Base-by-base conservation (phyloP, 1,140 invertebrate genomes). In the Bombus breviceps region DNA sequence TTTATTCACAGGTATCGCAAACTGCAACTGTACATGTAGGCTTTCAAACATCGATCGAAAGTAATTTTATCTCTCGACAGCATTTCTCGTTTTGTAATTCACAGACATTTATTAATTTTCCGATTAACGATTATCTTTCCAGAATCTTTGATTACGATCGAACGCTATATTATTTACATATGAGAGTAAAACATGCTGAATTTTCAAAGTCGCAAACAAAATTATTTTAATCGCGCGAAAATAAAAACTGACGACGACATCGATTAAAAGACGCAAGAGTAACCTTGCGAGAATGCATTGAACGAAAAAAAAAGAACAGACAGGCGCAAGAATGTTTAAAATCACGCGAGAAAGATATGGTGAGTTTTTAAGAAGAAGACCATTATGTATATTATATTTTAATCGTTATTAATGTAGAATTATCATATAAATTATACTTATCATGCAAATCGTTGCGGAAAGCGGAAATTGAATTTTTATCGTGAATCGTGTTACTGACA, bases 381-480 rank as follows among this genome's bases (percentile, higher is more conserved):
- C 34, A 78, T 69, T 83, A 69, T 41, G 43, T 41, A 77, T 41
- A 83, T 76, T 57, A 77, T 83, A 69, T 83, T 64, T 69, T 69
- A 83, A 83, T 83, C 64, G 74, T 77, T 83, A 83, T 83, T 83
- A 77, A 57, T 18, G 47, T 64, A 4, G 47, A 69, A 78, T 85
- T 80, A 72, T 85, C 76, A 73, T 80, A 64, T 39, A 85, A 64
- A 85, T 85, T 80, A 47, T 47, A 64, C 32, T 64, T 62, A 72
- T 62, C 66, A 73, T 80, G 76, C 68, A 80, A 85, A 80, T 85
- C 32, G 68, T 18, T 6, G 28, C 25, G 66, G 53, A 79, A 84
- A 72, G 37, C 68, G 83, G 68, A 85, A 80, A 85, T 80, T 85
- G 83, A 80, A 80, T 85, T 80, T 84, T 84, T 62, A 62, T 72